phyloP scores from a whole-genome alignment of 2,113 vertebrate species.

The Polypterus bichir region DNA sequence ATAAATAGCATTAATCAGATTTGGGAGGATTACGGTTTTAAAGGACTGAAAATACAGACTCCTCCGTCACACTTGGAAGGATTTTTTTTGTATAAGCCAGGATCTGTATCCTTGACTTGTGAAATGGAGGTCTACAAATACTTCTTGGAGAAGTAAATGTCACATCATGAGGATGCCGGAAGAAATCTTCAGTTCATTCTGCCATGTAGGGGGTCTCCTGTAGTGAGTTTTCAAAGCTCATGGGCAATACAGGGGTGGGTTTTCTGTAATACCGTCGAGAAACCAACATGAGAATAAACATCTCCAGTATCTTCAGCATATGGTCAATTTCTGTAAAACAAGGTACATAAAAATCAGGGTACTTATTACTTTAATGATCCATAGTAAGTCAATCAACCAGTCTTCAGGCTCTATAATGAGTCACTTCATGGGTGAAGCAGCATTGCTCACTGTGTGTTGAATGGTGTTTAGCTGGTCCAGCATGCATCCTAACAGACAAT shows the following conservation, averaged over 20 bases:
- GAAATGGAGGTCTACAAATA: too few relatives aligned
- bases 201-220: not conserved
- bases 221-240: slow-evolving; percentile 7
- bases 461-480: not conserved
- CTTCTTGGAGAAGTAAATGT: too few relatives aligned
- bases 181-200: too few relatives aligned
- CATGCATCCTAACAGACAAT: not conserved
- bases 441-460: not conserved
- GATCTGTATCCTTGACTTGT: too few relatives aligned
- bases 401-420: too few relatives aligned
- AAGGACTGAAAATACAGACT: too few relatives aligned
- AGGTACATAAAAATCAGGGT: not conserved
- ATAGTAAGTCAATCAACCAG: not conserved
- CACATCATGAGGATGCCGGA: too few relatives aligned
- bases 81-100: too few relatives aligned
- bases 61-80: too few relatives aligned
- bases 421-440: too few relatives aligned
- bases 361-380: not conserved
- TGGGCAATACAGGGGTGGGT: not conserved
- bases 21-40: too few relatives aligned
- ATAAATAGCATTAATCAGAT: too few relatives aligned
- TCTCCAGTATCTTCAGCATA: slow-evolving; percentile 9
- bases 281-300: slow-evolving; percentile 10
- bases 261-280: slow-evolving; percentile 8
- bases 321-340: slow-evolving; percentile 16